These are phyloP conservation scores for Thinocorus orbignyianus DNA, from an alignment of 2,113 vertebrate species.

Conservation along the genomic window DNA sequence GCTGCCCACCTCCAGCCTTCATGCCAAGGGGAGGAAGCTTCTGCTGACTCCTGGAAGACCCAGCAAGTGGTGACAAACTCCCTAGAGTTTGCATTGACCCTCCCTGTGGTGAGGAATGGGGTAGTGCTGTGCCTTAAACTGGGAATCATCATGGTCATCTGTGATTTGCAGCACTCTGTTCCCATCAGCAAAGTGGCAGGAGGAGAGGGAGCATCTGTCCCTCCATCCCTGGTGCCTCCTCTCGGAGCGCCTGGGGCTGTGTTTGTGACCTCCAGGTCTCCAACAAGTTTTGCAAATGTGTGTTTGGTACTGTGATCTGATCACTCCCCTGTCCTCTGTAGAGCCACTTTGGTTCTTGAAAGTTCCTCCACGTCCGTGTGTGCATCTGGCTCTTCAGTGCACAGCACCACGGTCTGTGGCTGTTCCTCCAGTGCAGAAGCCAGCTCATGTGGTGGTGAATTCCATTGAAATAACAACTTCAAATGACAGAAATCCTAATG, in stretches of 20 bases:
- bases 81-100: neutral
- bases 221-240: accelerated
- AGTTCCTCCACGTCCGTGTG: accelerated
- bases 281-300: neutral
- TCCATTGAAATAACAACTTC: neutral
- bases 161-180: neutral
- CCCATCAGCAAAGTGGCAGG: neutral
- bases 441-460: neutral
- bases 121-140: neutral
- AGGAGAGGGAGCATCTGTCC: neutral
- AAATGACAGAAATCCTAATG: neutral
- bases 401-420: accelerated
- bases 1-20: neutral
- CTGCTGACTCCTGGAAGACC: neutral
- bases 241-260: neutral
- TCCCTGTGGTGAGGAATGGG: neutral
- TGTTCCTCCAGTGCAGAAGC: neutral
- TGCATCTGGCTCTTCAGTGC: neutral
- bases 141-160: neutral
- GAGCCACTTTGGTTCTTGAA: neutral
- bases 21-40: neutral
- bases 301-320: neutral
- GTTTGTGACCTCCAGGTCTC: neutral
- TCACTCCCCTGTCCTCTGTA: neutral
- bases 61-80: neutral